These are phyloP conservation scores for Anthrax anthrax DNA, from an alignment of 2,888 invertebrate genomes.

Conservation along the genomic window DNA sequence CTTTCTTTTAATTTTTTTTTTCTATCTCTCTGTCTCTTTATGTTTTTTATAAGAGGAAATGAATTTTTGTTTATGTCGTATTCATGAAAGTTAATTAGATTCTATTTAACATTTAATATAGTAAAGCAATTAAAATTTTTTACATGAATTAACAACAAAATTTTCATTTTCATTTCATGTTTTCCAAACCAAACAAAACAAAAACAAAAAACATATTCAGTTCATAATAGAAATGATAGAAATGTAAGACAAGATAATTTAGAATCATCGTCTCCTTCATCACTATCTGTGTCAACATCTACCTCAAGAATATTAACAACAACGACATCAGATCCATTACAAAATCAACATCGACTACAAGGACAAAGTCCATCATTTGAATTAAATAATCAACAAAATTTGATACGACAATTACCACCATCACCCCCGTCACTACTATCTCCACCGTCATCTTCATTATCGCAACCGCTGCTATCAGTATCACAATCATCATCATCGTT, in stretches of 20 bases:
- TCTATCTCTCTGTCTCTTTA: no score
- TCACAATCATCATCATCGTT: not conserved
- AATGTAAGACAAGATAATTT: not conserved
- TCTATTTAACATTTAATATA: not conserved
- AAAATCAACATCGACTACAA: not conserved
- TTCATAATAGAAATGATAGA: not conserved
- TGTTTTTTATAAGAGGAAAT: no score
- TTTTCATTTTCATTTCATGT: no score
- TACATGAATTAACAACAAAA: constrained; percentile 7
- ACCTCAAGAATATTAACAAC: not conserved
- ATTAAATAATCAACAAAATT: not conserved
- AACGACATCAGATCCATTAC: not conserved
- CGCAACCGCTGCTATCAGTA: not conserved
- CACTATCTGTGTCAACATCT: constrained; percentile 1
- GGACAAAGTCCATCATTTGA: not conserved
- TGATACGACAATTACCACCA: not conserved
- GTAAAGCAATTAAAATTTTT: constrained; percentile 7
- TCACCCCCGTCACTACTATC: no score
- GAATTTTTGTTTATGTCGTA: no score
- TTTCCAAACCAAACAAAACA: not conserved
- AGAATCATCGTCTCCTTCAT: not conserved
- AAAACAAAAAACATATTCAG: no score
- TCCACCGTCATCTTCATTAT: no score
- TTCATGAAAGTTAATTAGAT: no score
- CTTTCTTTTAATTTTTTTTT: no score